These are phyloP conservation scores for Asbolus verrucosus DNA, from an alignment of 1,140 invertebrate species.

Conservation along the genomic window DNA sequence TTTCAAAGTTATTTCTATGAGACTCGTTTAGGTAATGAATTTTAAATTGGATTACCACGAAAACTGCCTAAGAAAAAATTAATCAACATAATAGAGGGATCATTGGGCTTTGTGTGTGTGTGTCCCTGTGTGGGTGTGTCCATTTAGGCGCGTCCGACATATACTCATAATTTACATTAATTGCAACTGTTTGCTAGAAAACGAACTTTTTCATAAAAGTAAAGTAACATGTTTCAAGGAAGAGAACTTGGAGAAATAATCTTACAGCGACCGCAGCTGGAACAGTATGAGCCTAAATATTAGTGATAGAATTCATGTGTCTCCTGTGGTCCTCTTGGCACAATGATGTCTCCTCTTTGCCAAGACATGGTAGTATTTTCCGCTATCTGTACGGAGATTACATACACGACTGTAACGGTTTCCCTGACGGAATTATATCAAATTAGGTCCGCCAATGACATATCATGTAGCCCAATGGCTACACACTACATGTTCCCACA, in stretches of 20 bases:
- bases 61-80: slow-evolving; percentile 7
- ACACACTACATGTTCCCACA: too few relatives aligned
- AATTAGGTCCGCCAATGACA: slow-evolving; percentile 26
- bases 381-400: slow-evolving; percentile 21
- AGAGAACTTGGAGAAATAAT: too few relatives aligned
- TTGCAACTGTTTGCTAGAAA: too few relatives aligned
- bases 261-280: too few relatives aligned
- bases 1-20: background rate
- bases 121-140: too few relatives aligned
- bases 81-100: slow-evolving; percentile 22
- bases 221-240: too few relatives aligned
- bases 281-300: background rate
- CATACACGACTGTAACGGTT: slow-evolving; percentile 23
- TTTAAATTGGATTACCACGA: slow-evolving; percentile 34
- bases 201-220: too few relatives aligned
- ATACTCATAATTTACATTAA: too few relatives aligned
- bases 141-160: too few relatives aligned
- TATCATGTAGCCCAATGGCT: slow-evolving; percentile 5
- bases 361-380: slow-evolving; percentile 23
- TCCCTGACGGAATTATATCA: slow-evolving; percentile 28
- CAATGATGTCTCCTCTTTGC: slow-evolving; percentile 7
- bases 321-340: slow-evolving; percentile 25
- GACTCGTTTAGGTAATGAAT: slow-evolving; percentile 38
- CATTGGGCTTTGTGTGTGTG: background rate
- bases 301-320: slow-evolving; percentile 41